Evolutionary conservation across 2,113 vertebrate genomes (phyloP).

Genomic region (Ammospiza caudacuta): DNA sequence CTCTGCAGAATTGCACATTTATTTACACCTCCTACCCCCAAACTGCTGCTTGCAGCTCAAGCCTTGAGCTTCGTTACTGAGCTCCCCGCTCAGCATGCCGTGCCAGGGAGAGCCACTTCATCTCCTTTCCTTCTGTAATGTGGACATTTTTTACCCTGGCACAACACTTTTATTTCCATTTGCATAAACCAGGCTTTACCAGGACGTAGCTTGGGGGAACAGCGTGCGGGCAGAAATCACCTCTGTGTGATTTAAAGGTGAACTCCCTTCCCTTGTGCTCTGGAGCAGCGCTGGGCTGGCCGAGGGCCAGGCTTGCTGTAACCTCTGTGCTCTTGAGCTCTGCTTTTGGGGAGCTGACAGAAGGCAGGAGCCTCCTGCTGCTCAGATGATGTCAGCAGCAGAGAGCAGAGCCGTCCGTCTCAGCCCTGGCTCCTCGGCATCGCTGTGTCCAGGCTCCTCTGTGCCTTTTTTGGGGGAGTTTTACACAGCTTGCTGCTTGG

Average conservation of each 20-base stretch:
- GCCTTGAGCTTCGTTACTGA: background rate
- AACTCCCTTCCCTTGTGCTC: background rate
- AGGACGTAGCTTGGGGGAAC: background rate
- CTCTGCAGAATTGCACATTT: background rate
- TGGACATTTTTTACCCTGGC: background rate
- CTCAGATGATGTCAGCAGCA: constrained; percentile 11
- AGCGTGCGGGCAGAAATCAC: background rate
- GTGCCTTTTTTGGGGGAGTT: background rate
- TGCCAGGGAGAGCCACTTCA: background rate
- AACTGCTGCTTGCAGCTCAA: background rate
- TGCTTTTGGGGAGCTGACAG: constrained; percentile 6
- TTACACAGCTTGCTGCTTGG: background rate
- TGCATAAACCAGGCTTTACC: background rate
- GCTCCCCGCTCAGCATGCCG: background rate
- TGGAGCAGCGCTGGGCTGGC: background rate
- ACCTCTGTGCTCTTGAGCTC: constrained; percentile 24
- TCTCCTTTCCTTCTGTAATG: background rate
- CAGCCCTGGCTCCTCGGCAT: background rate
- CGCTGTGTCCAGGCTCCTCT: background rate
- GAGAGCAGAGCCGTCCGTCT: constrained; percentile 11
- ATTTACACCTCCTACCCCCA: background rate
- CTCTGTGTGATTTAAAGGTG: background rate
- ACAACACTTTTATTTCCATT: background rate
- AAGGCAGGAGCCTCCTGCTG: constrained; percentile 39
- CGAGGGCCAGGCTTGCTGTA: background rate